Evolutionary conservation across 2,113 vertebrate species (phyloP).

Genomic region (Neogale vison): DNA sequence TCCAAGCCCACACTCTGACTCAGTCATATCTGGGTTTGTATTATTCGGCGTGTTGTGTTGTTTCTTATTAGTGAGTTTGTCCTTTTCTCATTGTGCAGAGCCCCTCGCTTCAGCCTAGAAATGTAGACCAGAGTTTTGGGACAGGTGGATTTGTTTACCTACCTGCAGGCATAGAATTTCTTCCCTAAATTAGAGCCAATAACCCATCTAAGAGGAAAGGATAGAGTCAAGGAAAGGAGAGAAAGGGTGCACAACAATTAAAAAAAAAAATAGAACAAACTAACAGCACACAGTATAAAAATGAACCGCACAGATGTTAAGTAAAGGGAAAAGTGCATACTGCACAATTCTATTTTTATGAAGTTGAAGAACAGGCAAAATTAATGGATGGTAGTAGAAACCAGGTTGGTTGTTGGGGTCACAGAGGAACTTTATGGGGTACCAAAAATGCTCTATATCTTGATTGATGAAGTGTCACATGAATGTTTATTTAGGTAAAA

Average conservation of each 20-base stretch:
- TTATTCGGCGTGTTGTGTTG: not conserved
- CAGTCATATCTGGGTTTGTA: not conserved
- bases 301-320: not conserved
- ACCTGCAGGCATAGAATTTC: not conserved
- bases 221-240: not conserved
- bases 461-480: not conserved
- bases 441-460: not conserved
- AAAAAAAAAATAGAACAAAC: not conserved
- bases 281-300: not conserved
- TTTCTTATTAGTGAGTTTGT: not conserved
- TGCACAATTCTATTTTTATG: not conserved
- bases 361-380: not conserved
- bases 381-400: not conserved
- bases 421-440: not conserved
- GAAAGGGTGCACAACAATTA: not conserved
- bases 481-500: not conserved
- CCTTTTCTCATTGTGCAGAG: not conserved
- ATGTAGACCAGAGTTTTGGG: not conserved
- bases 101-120: not conserved
- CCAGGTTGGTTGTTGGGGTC: not conserved
- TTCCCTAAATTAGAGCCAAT: not conserved
- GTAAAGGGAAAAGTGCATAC: not conserved
- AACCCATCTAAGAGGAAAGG: not conserved
- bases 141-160: not conserved
- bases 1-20: not conserved